phyloP scores from a whole-genome alignment of 2,113 vertebrate genomes.

The Onychostoma macrolepis region DNA sequence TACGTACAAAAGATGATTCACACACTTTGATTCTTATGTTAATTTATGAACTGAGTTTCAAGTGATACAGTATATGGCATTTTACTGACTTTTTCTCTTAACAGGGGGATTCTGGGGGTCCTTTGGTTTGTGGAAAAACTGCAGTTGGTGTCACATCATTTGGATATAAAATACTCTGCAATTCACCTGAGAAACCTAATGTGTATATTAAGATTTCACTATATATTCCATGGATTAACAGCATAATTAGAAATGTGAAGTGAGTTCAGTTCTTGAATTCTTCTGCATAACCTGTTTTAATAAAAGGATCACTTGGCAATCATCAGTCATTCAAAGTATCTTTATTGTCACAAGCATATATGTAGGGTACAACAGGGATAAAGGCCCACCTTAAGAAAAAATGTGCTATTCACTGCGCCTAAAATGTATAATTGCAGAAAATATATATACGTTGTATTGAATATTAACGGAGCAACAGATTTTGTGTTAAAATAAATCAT shows the following conservation, averaged over 20 bases:
- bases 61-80: background rate
- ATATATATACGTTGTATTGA: too few species aligned
- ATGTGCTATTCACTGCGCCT: too few species aligned
- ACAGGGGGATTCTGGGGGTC: constrained; percentile 57
- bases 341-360: too few species aligned
- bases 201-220: constrained; percentile 37
- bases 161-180: background rate
- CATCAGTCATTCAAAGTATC: too few species aligned
- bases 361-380: too few species aligned
- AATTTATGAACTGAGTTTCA: background rate
- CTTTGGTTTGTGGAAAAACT: constrained; percentile 46
- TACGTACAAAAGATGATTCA: background rate
- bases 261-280: background rate
- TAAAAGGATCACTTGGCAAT: too few species aligned
- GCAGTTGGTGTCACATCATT: constrained; percentile 48
- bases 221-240: constrained; percentile 32
- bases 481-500: too few species aligned
- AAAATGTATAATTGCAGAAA: too few species aligned
- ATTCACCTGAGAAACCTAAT: background rate
- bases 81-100: background rate
- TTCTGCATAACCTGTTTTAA: background rate
- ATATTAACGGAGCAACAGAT: too few species aligned
- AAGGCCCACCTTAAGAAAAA: too few species aligned
- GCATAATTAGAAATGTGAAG: background rate
- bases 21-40: background rate